Percentiles rank a stretch among this genome's conserved stretches.
Evolutionary conservation across 1,140 invertebrate genomes (phyloP).

Genomic region (Diachasmimorpha longicaudata): DNA sequence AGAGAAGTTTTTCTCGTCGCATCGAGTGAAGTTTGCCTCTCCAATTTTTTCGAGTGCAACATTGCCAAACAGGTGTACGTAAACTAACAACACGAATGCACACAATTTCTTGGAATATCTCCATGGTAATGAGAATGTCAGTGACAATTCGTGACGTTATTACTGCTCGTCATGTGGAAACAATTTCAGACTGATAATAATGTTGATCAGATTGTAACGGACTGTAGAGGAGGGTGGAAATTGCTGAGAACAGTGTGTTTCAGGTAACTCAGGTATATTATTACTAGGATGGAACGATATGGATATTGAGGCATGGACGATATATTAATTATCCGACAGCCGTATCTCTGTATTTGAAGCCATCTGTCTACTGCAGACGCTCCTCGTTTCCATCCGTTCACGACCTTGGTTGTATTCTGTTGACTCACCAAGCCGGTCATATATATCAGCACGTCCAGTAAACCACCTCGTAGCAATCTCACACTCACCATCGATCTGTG

Average conservation of each 20-base stretch:
- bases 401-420: background rate
- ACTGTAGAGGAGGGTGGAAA: background rate
- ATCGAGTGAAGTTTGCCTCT: background rate
- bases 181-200: background rate
- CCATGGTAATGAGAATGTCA: background rate
- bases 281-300: background rate
- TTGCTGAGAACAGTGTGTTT: background rate
- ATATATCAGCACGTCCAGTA: background rate
- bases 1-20: no score
- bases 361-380: background rate
- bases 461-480: background rate
- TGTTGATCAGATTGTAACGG: background rate
- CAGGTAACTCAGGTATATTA: background rate
- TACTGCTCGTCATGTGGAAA: background rate
- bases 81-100: no score
- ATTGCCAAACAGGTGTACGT: no score
- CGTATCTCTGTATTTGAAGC: background rate
- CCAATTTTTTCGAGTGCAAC: background rate
- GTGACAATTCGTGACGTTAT: background rate
- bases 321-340: constrained; percentile 16
- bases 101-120: no score
- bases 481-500: background rate
- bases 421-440: background rate
- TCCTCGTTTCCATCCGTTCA: background rate
- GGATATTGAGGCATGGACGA: constrained; percentile 2